Evolutionary conservation across 37 sponge, comb jelly and placozoan species (phyloP).

Genomic region (Chondrosia reniformis): DNA sequence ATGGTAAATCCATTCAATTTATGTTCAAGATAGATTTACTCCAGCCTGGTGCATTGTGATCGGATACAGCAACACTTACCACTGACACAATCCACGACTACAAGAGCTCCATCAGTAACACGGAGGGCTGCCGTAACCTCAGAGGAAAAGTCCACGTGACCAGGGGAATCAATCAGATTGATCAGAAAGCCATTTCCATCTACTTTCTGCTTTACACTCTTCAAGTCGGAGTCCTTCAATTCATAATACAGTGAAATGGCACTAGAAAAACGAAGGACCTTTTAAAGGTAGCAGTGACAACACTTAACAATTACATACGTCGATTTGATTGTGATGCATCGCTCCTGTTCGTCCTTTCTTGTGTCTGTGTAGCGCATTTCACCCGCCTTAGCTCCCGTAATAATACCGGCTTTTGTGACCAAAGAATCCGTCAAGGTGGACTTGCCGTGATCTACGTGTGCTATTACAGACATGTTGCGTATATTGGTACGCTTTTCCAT

Average conservation of each 20-base stretch:
- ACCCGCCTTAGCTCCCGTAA: constrained; percentile 88
- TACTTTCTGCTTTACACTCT: constrained; percentile 64
- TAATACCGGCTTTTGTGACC: constrained; percentile 98
- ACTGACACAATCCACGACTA: constrained; percentile 97
- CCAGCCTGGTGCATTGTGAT: no score
- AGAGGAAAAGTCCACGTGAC: constrained; percentile 96
- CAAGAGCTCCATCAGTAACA: constrained; percentile 98
- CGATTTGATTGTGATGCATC: constrained; percentile 99
- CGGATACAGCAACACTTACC: no score
- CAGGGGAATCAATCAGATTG: constrained; percentile 99
- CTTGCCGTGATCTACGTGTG: constrained; percentile 99
- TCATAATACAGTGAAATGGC: constrained; percentile 97
- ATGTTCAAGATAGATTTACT: no score
- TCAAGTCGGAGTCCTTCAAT: constrained; percentile 74
- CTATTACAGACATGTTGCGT: constrained; percentile 99
- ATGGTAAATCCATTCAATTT: no score
- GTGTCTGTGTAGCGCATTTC: constrained; percentile 98
- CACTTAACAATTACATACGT: constrained; percentile 69
- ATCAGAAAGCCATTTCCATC: constrained; percentile 95
- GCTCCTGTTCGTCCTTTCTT: constrained; percentile 96
- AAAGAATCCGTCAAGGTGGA: constrained; percentile 97
- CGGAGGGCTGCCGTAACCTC: constrained; percentile 99
- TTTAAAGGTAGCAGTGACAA: background rate
- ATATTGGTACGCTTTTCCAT: constrained; percentile 99
- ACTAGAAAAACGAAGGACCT: constrained; percentile 19